phyloP scores from a whole-genome alignment of 2,113 vertebrate species.

The Hippopotamus amphibius region DNA sequence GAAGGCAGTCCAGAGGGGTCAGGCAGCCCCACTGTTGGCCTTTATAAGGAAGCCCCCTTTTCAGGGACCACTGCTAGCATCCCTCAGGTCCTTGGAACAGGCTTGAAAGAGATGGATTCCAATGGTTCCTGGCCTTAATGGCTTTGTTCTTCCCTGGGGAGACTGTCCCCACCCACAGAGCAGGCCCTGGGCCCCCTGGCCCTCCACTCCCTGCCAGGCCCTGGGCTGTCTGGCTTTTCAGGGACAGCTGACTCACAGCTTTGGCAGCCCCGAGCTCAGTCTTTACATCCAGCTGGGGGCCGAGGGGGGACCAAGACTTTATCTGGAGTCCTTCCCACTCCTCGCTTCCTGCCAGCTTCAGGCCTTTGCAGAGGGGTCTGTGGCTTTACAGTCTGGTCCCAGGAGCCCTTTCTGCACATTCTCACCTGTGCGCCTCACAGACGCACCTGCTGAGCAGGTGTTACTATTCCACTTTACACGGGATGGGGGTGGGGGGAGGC shows the following conservation, averaged over 20 bases:
- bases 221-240: background rate
- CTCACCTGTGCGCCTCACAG: background rate
- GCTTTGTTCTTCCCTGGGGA: background rate
- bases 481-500: too few species aligned
- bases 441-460: background rate
- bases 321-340: background rate
- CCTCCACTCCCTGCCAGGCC: background rate
- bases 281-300: background rate
- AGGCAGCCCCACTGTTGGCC: background rate
- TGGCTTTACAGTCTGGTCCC: background rate
- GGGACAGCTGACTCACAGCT: background rate
- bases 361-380: background rate
- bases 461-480: too few species aligned
- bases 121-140: constrained; percentile 64
- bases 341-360: background rate
- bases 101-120: constrained; percentile 52
- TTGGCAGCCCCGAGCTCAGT: background rate
- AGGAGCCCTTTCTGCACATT: background rate
- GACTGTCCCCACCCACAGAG: background rate
- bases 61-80: background rate
- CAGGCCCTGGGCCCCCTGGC: background rate
- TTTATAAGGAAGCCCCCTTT: constrained; percentile 16
- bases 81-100: background rate
- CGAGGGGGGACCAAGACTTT: background rate
- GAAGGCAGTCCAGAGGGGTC: too few species aligned